Percentiles rank a stretch among this genome's conserved stretches.
Evolutionary conservation across 2,888 invertebrate species (phyloP).

Genomic region (Leucophenga maculata): DNA sequence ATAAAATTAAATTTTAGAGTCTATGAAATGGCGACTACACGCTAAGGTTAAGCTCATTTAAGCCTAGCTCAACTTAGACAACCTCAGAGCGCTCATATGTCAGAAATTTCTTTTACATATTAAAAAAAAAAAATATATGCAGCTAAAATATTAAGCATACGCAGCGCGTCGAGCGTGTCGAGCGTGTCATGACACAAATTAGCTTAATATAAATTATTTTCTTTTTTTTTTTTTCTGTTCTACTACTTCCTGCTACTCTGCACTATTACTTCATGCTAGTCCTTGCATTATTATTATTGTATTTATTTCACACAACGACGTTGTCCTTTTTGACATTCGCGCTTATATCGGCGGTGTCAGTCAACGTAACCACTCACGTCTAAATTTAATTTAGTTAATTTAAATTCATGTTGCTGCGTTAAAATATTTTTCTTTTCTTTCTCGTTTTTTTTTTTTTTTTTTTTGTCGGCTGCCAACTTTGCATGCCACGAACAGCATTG

Average conservation of each 20-base stretch:
- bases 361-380: conserved; percentile 1
- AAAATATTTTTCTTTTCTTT: background rate
- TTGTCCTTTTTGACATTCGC: background rate
- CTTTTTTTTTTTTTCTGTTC: too few species aligned
- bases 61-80: too few species aligned
- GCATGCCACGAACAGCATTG: too few species aligned
- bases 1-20: too few species aligned
- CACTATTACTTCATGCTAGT: too few species aligned
- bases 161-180: background rate
- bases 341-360: background rate
- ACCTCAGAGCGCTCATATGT: too few species aligned
- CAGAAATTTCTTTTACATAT: too few species aligned
- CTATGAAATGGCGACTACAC: too few species aligned
- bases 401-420: background rate
- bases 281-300: too few species aligned
- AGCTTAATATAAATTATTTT: background rate
- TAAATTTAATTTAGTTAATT: conserved; percentile 8
- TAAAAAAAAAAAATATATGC: too few species aligned
- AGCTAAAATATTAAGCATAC: background rate
- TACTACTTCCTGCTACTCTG: too few species aligned
- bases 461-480: background rate
- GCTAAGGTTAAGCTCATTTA: too few species aligned
- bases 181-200: background rate
- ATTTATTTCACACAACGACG: background rate
- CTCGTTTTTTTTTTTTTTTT: conserved; percentile 2